Evolutionary conservation across 2,888 invertebrate genomes (phyloP).

Genomic region (Dynastes grantii): DNA sequence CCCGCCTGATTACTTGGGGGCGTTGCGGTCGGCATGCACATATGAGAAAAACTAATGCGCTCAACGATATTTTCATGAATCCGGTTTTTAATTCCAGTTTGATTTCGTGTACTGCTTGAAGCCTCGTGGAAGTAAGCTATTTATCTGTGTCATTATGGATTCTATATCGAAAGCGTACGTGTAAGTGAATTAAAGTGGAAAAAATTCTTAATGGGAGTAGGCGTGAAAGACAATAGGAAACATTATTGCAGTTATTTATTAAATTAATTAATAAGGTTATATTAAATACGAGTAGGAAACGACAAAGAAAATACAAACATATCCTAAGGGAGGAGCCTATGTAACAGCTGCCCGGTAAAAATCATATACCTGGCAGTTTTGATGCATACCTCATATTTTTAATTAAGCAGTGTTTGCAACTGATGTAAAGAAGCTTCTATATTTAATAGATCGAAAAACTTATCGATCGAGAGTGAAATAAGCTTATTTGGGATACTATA

Average conservation of each 20-base stretch:
- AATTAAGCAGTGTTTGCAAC: no score
- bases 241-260: slow-evolving; percentile 4
- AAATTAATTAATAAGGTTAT: not conserved
- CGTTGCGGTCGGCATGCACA: slow-evolving; percentile 52
- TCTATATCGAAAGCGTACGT: not conserved
- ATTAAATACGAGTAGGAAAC: not conserved
- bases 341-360: no score
- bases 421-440: no score
- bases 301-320: not conserved
- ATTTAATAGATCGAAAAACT: no score
- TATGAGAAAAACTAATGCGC: slow-evolving; percentile 56
- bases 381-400: no score
- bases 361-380: no score
- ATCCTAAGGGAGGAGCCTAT: no score
- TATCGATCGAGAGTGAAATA: no score
- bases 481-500: no score
- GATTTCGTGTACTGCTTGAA: slow-evolving; percentile 13
- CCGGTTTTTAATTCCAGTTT: slow-evolving; percentile 31
- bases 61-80: slow-evolving; percentile 37
- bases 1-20: slow-evolving; percentile 56
- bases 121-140: slow-evolving; percentile 2
- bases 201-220: slow-evolving; percentile 9
- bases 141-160: slow-evolving; percentile 26
- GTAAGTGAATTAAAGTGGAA: slow-evolving; percentile 23
- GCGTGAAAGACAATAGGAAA: not conserved